phyloP scores from a whole-genome alignment of 2,888 invertebrate genomes.

The Ctenicera cuprea region DNA sequence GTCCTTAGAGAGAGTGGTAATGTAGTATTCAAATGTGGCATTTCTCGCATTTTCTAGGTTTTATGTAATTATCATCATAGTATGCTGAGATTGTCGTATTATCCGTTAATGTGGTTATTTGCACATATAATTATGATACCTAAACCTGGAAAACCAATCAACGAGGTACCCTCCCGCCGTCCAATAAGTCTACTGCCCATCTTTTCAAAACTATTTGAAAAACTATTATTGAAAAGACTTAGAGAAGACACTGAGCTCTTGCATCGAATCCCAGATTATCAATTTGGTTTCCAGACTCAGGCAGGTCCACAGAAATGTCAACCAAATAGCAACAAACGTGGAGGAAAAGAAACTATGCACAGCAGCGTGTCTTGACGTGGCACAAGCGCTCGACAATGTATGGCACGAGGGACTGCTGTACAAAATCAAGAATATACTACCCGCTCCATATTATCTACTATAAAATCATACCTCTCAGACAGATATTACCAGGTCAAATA shows the following conservation, averaged over 20 bases:
- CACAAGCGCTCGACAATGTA: not conserved
- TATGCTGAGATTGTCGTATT: too few species aligned
- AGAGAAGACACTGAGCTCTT: too few species aligned
- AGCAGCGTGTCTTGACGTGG: not conserved
- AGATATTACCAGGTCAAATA: not conserved
- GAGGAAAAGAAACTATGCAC: conserved; percentile 13
- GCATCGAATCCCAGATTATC: not conserved
- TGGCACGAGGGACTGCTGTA: conserved; percentile 8
- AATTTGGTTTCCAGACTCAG: not conserved
- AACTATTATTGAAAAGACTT: not conserved
- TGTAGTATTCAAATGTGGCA: too few species aligned
- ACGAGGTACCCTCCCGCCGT: too few species aligned
- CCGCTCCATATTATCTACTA: conserved; percentile 6
- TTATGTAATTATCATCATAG: too few species aligned
- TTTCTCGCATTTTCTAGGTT: too few species aligned
- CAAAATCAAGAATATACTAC: too few species aligned
- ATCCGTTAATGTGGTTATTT: too few species aligned
- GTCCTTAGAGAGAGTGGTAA: too few species aligned
- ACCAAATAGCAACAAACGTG: not conserved
- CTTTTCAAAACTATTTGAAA: not conserved
- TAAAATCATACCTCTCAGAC: conserved; percentile 15
- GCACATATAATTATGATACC: too few species aligned
- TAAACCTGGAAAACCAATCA: too few species aligned
- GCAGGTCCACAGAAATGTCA: not conserved
- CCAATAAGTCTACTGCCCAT: not conserved